Evolutionary conservation across 2,888 invertebrate species (phyloP).

Genomic region (Agrochola macilenta): DNA sequence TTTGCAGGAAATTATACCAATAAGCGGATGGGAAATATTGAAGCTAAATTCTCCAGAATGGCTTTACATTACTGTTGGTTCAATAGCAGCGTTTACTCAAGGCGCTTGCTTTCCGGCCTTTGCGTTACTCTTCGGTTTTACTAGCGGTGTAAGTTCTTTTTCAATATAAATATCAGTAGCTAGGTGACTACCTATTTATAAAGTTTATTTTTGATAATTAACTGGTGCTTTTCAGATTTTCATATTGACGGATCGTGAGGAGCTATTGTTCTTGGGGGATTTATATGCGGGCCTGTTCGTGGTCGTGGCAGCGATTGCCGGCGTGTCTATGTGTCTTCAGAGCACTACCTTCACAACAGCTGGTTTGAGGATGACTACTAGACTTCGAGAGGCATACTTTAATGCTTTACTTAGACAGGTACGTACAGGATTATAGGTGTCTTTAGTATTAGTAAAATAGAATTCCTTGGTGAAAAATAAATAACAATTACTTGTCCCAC

Average conservation of each 20-base stretch:
- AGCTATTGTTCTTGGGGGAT: constrained; percentile 90
- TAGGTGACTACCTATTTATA: too few relatives aligned
- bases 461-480: not conserved
- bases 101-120: constrained; percentile 92
- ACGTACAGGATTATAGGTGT: not conserved
- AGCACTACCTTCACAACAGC: constrained; percentile 94
- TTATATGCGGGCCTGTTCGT: constrained; percentile 92
- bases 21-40: constrained; percentile 88
- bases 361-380: constrained; percentile 94
- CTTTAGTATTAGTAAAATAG: not conserved
- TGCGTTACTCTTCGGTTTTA: constrained; percentile 93
- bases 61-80: constrained; percentile 90
- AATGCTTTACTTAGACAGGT: constrained; percentile 90
- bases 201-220: not conserved
- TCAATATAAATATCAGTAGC: not conserved
- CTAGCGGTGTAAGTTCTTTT: constrained; percentile 88
- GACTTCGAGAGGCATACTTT: constrained; percentile 89
- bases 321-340: constrained; percentile 92
- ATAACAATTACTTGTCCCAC: constrained; percentile 20
- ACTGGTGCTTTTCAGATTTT: constrained; percentile 87
- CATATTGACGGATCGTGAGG: constrained; percentile 87
- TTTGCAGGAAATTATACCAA: constrained; percentile 75
- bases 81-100: constrained; percentile 91
- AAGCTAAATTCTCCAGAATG: constrained; percentile 92
- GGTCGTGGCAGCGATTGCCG: constrained; percentile 92